Evolutionary conservation across 2,888 invertebrate species (phyloP).

Genomic region (Chorisops tibialis): DNA sequence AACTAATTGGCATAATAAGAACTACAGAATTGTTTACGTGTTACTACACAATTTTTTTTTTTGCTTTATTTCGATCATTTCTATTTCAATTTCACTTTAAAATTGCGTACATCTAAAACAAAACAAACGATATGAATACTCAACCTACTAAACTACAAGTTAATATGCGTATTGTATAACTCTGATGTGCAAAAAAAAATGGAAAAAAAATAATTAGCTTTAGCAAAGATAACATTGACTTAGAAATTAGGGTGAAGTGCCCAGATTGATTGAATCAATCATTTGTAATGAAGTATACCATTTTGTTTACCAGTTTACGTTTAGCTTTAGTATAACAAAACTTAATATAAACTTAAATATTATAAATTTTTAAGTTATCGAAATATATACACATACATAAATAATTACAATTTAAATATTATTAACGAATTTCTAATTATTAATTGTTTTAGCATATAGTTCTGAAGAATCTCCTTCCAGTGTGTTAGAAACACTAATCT

Average conservation of each 20-base stretch:
- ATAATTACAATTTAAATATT: conserved; percentile 10
- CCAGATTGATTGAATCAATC: conserved; percentile 29
- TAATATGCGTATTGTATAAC: too few relatives aligned
- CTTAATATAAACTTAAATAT: conserved; percentile 7
- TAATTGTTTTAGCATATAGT: conserved; percentile 7
- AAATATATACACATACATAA: neutral
- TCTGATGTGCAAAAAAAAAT: neutral
- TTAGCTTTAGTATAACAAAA: conserved; percentile 8
- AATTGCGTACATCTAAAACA: too few relatives aligned
- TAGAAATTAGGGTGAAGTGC: conserved; percentile 22
- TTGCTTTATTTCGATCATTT: too few relatives aligned
- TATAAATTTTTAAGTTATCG: conserved; percentile 1
- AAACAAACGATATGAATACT: too few relatives aligned
- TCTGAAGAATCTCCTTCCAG: conserved; percentile 18
- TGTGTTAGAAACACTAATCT: conserved; percentile 22
- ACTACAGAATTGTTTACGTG: too few relatives aligned
- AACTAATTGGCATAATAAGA: too few relatives aligned
- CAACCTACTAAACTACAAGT: too few relatives aligned
- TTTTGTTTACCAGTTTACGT: conserved; percentile 27
- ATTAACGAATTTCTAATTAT: conserved; percentile 22
- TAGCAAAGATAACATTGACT: neutral
- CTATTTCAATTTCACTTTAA: too few relatives aligned
- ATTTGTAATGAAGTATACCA: conserved; percentile 29
- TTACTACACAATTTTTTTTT: too few relatives aligned
- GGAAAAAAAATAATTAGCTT: neutral